These are phyloP conservation scores for Empidonax alnorum DNA, from an alignment of 2,113 vertebrate species.

Conservation along the genomic window DNA sequence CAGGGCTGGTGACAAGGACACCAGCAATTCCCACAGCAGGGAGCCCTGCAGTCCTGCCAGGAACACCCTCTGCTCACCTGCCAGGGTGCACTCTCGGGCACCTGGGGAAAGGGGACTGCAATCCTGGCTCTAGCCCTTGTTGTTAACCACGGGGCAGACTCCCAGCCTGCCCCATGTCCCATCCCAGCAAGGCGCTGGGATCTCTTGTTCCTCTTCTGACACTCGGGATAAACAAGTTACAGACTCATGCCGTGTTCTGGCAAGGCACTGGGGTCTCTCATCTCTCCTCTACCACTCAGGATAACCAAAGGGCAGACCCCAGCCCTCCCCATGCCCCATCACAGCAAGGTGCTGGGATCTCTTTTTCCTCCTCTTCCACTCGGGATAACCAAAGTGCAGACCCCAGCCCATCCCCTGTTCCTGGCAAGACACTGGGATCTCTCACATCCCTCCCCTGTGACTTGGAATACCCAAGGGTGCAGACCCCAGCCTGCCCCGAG, in stretches of 20 bases:
- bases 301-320: background rate
- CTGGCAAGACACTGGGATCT: background rate
- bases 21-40: background rate
- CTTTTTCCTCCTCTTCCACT: background rate
- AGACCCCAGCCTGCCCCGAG: background rate
- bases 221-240: too few species aligned
- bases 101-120: fast-evolving
- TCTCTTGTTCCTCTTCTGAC: background rate
- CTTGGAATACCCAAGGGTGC: background rate
- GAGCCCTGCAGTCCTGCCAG: background rate
- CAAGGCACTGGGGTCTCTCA: background rate
- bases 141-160: background rate
- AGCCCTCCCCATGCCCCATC: background rate
- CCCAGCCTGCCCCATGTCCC: too few species aligned
- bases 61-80: background rate
- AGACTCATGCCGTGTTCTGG: background rate
- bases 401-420: background rate
- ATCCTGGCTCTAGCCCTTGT: fast-evolving
- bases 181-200: background rate
- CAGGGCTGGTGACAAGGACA: background rate
- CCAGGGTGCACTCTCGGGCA: background rate
- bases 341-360: background rate
- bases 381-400: background rate
- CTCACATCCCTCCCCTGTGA: background rate
- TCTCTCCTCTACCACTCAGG: background rate